Conservation (phyloP, 2,797 vertebrate genomes). For the Jordanella pulchra region DNA sequence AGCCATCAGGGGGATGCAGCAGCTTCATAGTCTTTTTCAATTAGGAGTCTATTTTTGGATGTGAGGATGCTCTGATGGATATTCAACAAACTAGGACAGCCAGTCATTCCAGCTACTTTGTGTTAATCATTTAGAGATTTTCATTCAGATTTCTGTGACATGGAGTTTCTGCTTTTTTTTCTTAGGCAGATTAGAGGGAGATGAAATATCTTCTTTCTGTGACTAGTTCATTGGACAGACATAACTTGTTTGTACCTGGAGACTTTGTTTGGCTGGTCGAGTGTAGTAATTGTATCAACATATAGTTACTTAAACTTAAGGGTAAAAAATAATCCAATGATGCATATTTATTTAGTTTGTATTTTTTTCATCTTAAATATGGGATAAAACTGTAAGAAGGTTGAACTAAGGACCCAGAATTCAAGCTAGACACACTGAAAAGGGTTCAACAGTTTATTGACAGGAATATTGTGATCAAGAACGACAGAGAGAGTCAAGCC, state of each 20-base stretch:
- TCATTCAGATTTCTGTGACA: slow-evolving; percentile 7
- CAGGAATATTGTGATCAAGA: too few species aligned
- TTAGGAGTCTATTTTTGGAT: slow-evolving; percentile 53
- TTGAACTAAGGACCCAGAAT: too few species aligned
- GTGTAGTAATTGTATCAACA: too few species aligned
- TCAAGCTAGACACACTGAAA: too few species aligned
- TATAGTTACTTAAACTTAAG: neutral
- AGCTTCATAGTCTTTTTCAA: slow-evolving; percentile 41
- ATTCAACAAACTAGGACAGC: slow-evolving; percentile 56
- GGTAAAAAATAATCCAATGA: neutral
- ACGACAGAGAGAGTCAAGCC: too few species aligned
- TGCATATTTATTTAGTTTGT: too few species aligned
- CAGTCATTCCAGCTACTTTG: slow-evolving; percentile 43
- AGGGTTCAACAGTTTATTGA: too few species aligned
- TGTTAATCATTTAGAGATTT: slow-evolving; percentile 43
- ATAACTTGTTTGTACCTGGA: neutral
- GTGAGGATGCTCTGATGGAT: slow-evolving; percentile 46
- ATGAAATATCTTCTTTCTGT: neutral
- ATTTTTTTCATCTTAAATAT: too few species aligned
- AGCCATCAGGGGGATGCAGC: slow-evolving; percentile 14
- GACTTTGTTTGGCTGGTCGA: neutral
- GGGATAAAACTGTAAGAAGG: too few species aligned
- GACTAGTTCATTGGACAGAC: neutral
- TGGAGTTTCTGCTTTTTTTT: neutral
- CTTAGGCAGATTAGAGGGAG: neutral